Evolutionary conservation across 2,797 vertebrate genomes (phyloP).

Genomic region (Sebastes dallii): DNA sequence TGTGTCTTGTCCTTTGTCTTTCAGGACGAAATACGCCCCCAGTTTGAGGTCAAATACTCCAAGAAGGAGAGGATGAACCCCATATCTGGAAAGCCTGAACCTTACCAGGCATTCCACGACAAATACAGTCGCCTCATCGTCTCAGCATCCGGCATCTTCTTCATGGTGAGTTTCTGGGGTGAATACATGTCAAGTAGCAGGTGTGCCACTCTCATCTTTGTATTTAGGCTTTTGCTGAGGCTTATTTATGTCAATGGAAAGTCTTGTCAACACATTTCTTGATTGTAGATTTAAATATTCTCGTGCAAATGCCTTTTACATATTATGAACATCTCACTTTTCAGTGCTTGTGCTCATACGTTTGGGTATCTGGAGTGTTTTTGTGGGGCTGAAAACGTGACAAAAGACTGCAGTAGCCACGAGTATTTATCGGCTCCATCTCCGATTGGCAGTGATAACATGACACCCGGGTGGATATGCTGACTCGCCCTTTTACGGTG

Average conservation of each 20-base stretch:
- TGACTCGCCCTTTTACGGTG: too few species aligned
- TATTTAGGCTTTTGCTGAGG: neutral
- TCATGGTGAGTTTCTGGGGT: conserved; percentile 85
- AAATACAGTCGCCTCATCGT: conserved; percentile 95
- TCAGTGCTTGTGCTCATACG: too few species aligned
- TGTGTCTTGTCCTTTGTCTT: neutral
- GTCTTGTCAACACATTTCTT: neutral
- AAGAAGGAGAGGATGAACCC: conserved; percentile 94
- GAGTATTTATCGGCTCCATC: too few species aligned
- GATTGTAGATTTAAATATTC: neutral
- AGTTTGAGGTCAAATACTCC: conserved; percentile 97
- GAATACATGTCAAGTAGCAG: neutral
- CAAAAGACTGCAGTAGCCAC: too few species aligned
- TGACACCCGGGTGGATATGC: too few species aligned
- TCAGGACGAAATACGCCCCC: conserved; percentile 93
- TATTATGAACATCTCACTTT: neutral
- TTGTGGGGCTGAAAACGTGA: too few species aligned
- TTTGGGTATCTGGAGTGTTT: too few species aligned
- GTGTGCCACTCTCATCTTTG: neutral
- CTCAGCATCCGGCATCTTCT: conserved; percentile 95
- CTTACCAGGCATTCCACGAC: conserved; percentile 93
- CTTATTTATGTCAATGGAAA: neutral
- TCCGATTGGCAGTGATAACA: too few species aligned
- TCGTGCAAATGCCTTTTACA: neutral
- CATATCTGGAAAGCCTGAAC: conserved; percentile 94